These are phyloP conservation scores for Atractosteus spatula DNA, from an alignment of 2,113 vertebrate genomes.

Conservation along the genomic window DNA sequence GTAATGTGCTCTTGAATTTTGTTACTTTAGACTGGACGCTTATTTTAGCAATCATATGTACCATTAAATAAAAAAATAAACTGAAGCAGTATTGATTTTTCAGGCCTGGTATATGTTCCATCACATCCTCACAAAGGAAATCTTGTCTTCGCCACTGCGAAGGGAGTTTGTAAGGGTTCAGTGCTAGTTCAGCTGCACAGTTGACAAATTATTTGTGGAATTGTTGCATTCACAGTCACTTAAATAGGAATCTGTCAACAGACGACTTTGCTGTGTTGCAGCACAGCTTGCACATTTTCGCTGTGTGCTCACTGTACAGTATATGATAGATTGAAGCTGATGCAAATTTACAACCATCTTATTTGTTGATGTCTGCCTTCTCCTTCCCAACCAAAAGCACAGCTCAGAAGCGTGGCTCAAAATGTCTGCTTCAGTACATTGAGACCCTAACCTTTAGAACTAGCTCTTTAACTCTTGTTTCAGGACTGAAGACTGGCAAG, in stretches of 20 bases:
- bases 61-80: background rate
- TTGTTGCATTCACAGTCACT: conserved; percentile 99
- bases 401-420: conserved; percentile 94
- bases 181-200: conserved; percentile 93
- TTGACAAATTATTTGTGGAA: conserved; percentile 99
- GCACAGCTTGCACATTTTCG: conserved; percentile 73
- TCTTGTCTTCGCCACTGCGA: conserved; percentile 26
- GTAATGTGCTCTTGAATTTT: background rate
- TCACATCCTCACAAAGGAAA: conserved; percentile 48
- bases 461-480: too few species aligned
- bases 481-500: too few species aligned
- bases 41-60: background rate
- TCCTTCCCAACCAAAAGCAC: conserved; percentile 80
- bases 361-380: conserved; percentile 86
- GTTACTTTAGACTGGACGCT: background rate
- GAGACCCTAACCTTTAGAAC: conserved; percentile 7
- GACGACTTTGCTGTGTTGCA: conserved; percentile 78
- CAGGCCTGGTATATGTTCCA: conserved; percentile 62
- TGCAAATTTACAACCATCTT: conserved; percentile 99
- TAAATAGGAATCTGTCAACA: conserved; percentile 98
- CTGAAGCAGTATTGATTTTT: conserved; percentile 56
- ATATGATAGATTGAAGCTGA: conserved; percentile 95
- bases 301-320: conserved; percentile 63
- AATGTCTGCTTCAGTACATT: conserved; percentile 77
- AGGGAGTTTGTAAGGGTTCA: conserved; percentile 85